Conservation (phyloP, 2,113 vertebrate species). For the Clarias gariepinus region DNA sequence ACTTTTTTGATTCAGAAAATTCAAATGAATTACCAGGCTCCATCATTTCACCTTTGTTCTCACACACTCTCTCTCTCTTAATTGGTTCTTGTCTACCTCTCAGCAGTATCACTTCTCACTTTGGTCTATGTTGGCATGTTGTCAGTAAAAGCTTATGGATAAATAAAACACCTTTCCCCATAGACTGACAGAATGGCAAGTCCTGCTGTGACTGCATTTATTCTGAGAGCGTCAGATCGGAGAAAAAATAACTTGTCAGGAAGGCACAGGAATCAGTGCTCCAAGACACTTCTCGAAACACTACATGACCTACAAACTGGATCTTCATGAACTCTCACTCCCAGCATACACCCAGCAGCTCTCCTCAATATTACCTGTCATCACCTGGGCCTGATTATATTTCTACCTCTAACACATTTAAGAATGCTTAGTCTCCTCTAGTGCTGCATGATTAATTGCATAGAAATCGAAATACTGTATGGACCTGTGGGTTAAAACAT, state of each 20-base stretch:
- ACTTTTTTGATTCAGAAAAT: neutral
- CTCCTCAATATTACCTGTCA: no score
- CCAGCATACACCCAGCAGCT: no score
- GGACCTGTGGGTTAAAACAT: no score
- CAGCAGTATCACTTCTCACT: slow-evolving; percentile 5
- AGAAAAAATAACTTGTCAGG: neutral
- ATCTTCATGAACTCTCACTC: no score
- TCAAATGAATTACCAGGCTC: neutral
- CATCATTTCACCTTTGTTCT: neutral
- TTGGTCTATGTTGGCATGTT: slow-evolving; percentile 32
- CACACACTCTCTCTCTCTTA: neutral
- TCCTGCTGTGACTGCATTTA: slow-evolving; percentile 29
- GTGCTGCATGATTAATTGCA: no score
- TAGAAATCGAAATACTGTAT: no score
- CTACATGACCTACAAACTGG: no score
- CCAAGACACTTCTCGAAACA: no score
- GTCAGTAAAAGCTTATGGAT: slow-evolving; percentile 35
- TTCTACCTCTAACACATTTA: no score
- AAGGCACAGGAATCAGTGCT: no score
- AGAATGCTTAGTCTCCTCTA: no score
- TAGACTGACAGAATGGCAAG: slow-evolving; percentile 23
- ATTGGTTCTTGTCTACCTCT: slow-evolving; percentile 20
- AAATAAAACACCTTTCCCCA: slow-evolving; percentile 32
- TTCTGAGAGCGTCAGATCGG: neutral
- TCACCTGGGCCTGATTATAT: no score